Evolutionary conservation across 2,888 invertebrate genomes (phyloP).

Genomic region (Cremastinae sp.): DNA sequence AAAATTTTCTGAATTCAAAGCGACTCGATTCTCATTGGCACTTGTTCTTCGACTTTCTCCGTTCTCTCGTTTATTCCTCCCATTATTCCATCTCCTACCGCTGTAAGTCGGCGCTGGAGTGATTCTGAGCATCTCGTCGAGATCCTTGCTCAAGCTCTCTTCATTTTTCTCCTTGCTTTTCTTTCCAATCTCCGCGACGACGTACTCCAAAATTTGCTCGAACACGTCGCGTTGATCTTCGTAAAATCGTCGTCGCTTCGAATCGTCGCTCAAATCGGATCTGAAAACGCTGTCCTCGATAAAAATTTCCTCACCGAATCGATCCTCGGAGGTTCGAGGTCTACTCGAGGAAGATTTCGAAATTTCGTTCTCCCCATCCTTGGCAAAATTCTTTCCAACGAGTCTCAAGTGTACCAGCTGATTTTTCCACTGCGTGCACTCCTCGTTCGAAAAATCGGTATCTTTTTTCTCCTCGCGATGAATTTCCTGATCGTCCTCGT

Average conservation of each 20-base stretch:
- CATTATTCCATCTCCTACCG: constrained; percentile 62
- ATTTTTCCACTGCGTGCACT: constrained; percentile 75
- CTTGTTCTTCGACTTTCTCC: constrained; percentile 52
- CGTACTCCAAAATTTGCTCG: constrained; percentile 70
- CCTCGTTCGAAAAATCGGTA: constrained; percentile 69
- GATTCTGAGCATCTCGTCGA: constrained; percentile 71
- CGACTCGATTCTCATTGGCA: constrained; percentile 54
- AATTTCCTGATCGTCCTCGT: too few species aligned
- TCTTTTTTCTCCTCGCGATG: too few species aligned
- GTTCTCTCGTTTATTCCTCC: constrained; percentile 46
- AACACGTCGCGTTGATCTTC: constrained; percentile 69
- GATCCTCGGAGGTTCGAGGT: constrained; percentile 32
- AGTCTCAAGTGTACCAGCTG: constrained; percentile 75
- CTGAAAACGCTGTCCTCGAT: constrained; percentile 46
- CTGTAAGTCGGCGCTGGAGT: constrained; percentile 69
- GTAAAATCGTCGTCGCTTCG: constrained; percentile 22
- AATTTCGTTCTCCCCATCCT: not conserved
- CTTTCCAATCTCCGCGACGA: constrained; percentile 69
- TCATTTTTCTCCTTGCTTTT: constrained; percentile 63
- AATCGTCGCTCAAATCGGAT: constrained; percentile 15
- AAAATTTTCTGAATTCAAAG: not conserved
- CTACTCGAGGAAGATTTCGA: constrained; percentile 33
- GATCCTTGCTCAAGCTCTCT: constrained; percentile 61
- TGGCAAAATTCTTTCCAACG: constrained; percentile 61
- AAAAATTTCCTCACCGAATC: constrained; percentile 44